Percentiles rank a stretch among this genome's conserved stretches.
Evolutionary conservation across 2,797 vertebrate species (phyloP).

Genomic region (Thunnus albacares): DNA sequence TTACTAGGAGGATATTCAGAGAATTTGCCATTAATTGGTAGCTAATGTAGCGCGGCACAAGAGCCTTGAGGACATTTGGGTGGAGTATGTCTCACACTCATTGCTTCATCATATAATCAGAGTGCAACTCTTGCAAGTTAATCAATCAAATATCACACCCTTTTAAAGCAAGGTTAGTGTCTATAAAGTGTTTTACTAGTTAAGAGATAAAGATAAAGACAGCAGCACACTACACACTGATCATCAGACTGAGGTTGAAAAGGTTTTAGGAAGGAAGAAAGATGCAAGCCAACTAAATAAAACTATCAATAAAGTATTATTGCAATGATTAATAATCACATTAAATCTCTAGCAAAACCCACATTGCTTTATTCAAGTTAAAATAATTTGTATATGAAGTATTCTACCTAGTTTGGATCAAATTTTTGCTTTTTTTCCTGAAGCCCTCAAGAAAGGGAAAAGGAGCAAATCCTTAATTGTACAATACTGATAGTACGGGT

Average conservation of each 20-base stretch:
- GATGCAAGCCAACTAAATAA: background rate
- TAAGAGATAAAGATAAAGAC: slow-evolving; percentile 11
- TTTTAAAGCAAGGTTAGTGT: slow-evolving; percentile 36
- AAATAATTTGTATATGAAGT: background rate
- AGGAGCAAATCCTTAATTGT: background rate
- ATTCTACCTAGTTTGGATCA: background rate
- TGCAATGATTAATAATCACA: background rate
- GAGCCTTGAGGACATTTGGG: slow-evolving; percentile 32
- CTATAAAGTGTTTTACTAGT: slow-evolving; percentile 9
- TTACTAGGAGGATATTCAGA: slow-evolving; percentile 27
- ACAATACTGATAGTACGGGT: background rate
- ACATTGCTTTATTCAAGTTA: background rate
- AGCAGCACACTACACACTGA: background rate
- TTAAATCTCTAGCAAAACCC: background rate
- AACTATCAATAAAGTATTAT: background rate
- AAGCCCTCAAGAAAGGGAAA: background rate
- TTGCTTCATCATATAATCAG: slow-evolving; percentile 58
- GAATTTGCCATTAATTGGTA: slow-evolving; percentile 30
- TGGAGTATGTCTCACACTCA: slow-evolving; percentile 43
- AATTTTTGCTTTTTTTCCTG: background rate
- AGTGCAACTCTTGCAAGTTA: slow-evolving; percentile 41
- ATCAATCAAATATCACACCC: slow-evolving; percentile 48
- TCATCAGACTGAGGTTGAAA: slow-evolving; percentile 5
- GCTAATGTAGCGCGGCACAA: slow-evolving; percentile 36
- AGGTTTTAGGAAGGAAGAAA: background rate